A percentile compares a stretch with the other conserved stretches of the same genome.
phyloP scores from a whole-genome alignment of 2,113 vertebrate genomes.

The Equus przewalskii region DNA sequence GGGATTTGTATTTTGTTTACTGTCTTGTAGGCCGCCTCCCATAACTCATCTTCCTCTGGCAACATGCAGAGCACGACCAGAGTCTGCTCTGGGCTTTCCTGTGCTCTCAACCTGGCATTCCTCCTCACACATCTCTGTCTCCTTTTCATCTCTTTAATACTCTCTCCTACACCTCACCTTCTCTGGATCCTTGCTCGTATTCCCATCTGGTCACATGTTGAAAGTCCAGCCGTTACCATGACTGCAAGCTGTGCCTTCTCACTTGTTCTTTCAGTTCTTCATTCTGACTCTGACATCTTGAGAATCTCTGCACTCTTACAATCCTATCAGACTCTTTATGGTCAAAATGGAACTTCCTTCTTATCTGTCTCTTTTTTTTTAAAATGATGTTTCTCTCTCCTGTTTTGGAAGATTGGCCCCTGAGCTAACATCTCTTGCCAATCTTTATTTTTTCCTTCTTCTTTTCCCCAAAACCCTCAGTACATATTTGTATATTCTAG shows the following conservation, averaged over 20 bases:
- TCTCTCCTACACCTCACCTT: not conserved
- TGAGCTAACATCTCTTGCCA: too few relatives aligned
- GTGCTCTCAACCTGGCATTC: not conserved
- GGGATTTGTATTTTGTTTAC: too few relatives aligned
- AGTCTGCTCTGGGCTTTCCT: too few relatives aligned
- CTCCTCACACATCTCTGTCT: not conserved
- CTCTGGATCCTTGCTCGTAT: fast-evolving
- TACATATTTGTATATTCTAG: too few relatives aligned
- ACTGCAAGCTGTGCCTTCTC: not conserved
- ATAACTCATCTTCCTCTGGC: not conserved
- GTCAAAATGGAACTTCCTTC: not conserved
- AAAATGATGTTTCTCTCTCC: too few relatives aligned
- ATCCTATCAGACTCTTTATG: not conserved
- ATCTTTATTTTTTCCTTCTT: too few relatives aligned
- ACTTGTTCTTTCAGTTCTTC: not conserved
- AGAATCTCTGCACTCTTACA: not conserved
- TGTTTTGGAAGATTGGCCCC: too few relatives aligned
- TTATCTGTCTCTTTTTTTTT: not conserved
- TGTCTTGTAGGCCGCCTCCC: not conserved
- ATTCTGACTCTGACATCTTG: not conserved
- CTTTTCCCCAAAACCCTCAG: too few relatives aligned
- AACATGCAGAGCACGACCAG: too few relatives aligned
- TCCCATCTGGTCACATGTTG: not conserved
- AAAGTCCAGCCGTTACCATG: not conserved
- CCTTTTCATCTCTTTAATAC: not conserved